phyloP scores from a whole-genome alignment of 2,888 invertebrate genomes.

The Troides oblongomaculatus region DNA sequence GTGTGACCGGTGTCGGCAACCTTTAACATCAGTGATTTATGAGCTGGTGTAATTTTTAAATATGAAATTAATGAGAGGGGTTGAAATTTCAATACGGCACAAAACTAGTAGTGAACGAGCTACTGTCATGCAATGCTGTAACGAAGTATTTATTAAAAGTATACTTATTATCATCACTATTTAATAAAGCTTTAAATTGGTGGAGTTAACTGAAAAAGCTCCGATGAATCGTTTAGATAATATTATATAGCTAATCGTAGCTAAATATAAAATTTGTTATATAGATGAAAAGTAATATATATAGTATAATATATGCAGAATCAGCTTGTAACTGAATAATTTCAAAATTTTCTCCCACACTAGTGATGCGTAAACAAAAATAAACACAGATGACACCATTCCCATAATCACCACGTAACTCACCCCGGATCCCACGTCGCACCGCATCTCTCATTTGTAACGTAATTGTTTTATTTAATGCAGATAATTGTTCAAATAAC shows the following conservation, averaged over 20 bases:
- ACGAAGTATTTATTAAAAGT: not conserved
- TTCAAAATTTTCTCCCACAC: slow-evolving; percentile 48
- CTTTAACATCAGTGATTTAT: slow-evolving; percentile 69
- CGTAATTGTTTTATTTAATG: slow-evolving; percentile 66
- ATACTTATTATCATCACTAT: not conserved
- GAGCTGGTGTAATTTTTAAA: slow-evolving; percentile 60
- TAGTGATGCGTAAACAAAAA: slow-evolving; percentile 52
- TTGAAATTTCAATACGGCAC: slow-evolving; percentile 47
- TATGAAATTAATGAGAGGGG: slow-evolving; percentile 52
- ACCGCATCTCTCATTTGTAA: slow-evolving; percentile 57
- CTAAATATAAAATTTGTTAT: no score
- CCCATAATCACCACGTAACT: slow-evolving; percentile 61
- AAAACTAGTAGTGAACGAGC: slow-evolving; percentile 41
- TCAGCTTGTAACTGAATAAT: not conserved
- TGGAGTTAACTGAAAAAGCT: no score
- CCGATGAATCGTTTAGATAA: no score
- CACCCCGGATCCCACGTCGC: slow-evolving; percentile 60
- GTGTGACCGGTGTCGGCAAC: slow-evolving; percentile 64
- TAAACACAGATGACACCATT: slow-evolving; percentile 66
- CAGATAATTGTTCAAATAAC: slow-evolving; percentile 54
- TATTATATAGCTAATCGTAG: no score
- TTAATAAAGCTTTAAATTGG: no score
- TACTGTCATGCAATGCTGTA: slow-evolving; percentile 41
- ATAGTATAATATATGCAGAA: not conserved
- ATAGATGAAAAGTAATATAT: not conserved